Evolutionary conservation across 2,888 invertebrate genomes (phyloP).

Genomic region (Leptopilina syphax): DNA sequence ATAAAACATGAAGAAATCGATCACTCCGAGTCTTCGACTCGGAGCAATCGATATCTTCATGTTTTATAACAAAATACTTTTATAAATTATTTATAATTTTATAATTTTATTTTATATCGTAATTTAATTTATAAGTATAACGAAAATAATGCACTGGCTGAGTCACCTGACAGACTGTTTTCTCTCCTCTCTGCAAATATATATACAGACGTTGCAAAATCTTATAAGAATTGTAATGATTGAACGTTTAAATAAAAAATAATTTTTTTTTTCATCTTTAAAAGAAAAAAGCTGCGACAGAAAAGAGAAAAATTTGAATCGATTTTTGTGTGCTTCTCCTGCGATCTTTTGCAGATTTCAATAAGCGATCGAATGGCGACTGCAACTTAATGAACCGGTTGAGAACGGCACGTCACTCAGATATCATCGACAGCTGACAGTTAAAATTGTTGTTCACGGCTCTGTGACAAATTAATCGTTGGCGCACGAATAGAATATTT

Average conservation of each 20-base stretch:
- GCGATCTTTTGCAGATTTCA: slow-evolving; percentile 45
- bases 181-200: neutral
- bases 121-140: no score
- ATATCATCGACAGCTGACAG: slow-evolving; percentile 58
- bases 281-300: neutral
- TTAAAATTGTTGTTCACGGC: slow-evolving; percentile 59
- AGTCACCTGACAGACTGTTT: no score
- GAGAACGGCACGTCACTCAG: slow-evolving; percentile 59
- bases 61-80: no score
- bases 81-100: no score
- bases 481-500: slow-evolving; percentile 41
- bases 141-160: no score
- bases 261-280: neutral
- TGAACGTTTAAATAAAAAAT: slow-evolving; percentile 7
- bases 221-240: slow-evolving; percentile 26
- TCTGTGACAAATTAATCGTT: slow-evolving; percentile 64
- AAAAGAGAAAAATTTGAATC: slow-evolving; percentile 31
- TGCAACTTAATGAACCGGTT: slow-evolving; percentile 66
- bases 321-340: slow-evolving; percentile 12
- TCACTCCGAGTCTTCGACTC: no score
- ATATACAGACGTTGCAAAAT: neutral
- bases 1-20: no score
- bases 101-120: no score
- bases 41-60: no score
- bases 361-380: slow-evolving; percentile 55